Percentiles rank a stretch among this genome's conserved stretches.
Evolutionary conservation across 2,113 vertebrate genomes (phyloP).

Genomic region (Lagenorhynchus albirostris): DNA sequence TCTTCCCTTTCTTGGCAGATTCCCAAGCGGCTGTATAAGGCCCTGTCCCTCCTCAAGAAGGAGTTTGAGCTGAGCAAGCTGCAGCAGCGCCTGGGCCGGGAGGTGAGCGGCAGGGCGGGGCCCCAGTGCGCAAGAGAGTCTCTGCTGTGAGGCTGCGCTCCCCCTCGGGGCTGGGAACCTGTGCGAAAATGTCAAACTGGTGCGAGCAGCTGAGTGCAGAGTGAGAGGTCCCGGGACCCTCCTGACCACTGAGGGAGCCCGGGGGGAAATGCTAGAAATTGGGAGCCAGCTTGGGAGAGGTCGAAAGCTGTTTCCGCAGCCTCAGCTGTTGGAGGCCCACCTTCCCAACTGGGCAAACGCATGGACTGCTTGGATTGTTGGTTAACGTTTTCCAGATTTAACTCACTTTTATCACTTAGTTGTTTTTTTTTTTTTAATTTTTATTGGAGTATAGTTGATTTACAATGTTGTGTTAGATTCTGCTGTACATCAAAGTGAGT

Average conservation of each 20-base stretch:
- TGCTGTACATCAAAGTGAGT: not conserved
- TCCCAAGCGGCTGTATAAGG: conserved; percentile 96
- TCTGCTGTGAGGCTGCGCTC: rapidly evolving
- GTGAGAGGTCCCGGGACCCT: rapidly evolving
- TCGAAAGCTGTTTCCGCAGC: not conserved
- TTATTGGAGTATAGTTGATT: not conserved
- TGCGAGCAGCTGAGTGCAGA: not conserved
- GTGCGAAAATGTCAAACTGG: rapidly evolving
- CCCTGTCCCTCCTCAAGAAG: conserved; percentile 97
- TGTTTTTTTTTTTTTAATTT: not conserved
- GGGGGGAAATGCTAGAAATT: rapidly evolving
- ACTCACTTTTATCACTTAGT: not conserved
- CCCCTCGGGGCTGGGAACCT: too few species aligned
- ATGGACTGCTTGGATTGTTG: rapidly evolving
- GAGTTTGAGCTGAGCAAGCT: conserved; percentile 98
- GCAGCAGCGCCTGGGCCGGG: conserved; percentile 95
- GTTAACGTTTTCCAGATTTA: not conserved
- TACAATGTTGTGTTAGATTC: not conserved
- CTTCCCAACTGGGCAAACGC: not conserved
- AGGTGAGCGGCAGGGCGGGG: conserved; percentile 82
- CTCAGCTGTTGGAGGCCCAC: rapidly evolving
- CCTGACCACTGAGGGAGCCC: rapidly evolving
- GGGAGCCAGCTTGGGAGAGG: not conserved
- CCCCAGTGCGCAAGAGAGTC: not conserved
- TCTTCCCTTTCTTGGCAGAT: conserved; percentile 83